These are phyloP conservation scores for Hephaestus fuliginosus DNA, from an alignment of 2,797 vertebrate genomes.

Conservation along the genomic window DNA sequence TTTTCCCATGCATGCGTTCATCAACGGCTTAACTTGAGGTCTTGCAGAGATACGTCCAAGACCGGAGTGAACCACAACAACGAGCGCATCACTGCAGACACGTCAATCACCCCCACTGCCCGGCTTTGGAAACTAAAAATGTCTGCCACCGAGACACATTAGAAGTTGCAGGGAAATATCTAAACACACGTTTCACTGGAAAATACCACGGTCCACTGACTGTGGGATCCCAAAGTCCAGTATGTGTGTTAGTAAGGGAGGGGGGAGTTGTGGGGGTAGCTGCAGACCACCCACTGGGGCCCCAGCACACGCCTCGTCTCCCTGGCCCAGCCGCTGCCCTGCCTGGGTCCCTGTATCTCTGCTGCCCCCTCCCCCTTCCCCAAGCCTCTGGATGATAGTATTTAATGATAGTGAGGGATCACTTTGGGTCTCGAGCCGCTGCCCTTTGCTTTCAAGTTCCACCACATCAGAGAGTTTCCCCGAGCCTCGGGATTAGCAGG, in stretches of 20 bases:
- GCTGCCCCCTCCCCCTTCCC: not conserved
- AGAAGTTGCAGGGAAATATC: slow-evolving; percentile 39
- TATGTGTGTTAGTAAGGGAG: slow-evolving; percentile 41
- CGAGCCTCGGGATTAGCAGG: slow-evolving; percentile 76
- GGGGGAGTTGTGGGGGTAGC: slow-evolving; percentile 26
- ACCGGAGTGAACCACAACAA: slow-evolving; percentile 51
- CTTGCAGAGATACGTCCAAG: slow-evolving; percentile 24
- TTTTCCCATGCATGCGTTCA: slow-evolving; percentile 46
- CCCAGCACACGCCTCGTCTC: slow-evolving; percentile 68
- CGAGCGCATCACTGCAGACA: slow-evolving; percentile 34
- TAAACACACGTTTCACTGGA: slow-evolving; percentile 35
- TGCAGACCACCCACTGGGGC: slow-evolving; percentile 84
- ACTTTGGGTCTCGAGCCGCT: slow-evolving; percentile 73
- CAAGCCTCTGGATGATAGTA: slow-evolving; percentile 78
- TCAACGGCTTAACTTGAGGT: slow-evolving; percentile 48
- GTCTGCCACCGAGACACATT: slow-evolving; percentile 29
- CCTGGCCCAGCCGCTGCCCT: slow-evolving; percentile 63
- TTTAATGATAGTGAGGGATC: slow-evolving; percentile 87
- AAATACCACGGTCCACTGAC: slow-evolving; percentile 43
- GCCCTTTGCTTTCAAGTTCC: slow-evolving; percentile 84
- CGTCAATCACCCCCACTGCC: slow-evolving; percentile 11
- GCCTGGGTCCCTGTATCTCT: slow-evolving; percentile 70
- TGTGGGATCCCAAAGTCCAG: slow-evolving; percentile 64
- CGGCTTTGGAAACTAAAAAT: slow-evolving; percentile 40
- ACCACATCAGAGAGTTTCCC: slow-evolving; percentile 81